A percentile compares a stretch with the other conserved stretches of the same genome.
Evolutionary conservation across 1,140 invertebrate genomes (phyloP).

Genomic region (Nephotettix cincticeps): DNA sequence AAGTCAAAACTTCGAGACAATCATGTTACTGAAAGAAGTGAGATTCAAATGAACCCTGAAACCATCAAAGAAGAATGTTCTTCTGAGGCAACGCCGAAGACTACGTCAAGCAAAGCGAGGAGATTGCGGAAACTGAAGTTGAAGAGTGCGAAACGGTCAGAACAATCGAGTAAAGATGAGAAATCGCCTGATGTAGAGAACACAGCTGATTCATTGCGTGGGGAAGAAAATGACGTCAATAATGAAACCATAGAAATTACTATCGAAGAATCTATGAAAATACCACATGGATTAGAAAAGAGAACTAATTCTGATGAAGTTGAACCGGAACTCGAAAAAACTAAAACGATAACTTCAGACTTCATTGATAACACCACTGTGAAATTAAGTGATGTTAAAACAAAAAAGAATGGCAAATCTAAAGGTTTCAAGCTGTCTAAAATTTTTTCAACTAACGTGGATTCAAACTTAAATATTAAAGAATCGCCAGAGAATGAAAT

Average conservation of each 20-base stretch:
- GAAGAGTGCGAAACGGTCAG: neutral
- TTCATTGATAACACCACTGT: too few relatives aligned
- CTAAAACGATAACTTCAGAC: too few relatives aligned
- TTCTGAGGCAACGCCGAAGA: neutral
- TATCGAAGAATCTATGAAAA: too few relatives aligned
- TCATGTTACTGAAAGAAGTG: neutral
- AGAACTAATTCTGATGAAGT: too few relatives aligned
- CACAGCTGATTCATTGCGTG: too few relatives aligned
- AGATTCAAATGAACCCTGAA: neutral
- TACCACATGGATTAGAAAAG: too few relatives aligned
- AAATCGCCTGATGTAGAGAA: too few relatives aligned
- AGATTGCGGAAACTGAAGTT: conserved; percentile 6
- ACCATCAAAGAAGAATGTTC: neutral
- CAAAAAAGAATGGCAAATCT: conserved; percentile 4
- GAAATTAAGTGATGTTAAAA: neutral
- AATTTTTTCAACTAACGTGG: neutral
- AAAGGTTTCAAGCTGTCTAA: conserved; percentile 6
- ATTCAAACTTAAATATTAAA: too few relatives aligned
- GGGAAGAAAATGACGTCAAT: too few relatives aligned
- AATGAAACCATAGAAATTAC: too few relatives aligned
- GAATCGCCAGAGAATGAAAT: neutral
- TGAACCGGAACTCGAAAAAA: too few relatives aligned
- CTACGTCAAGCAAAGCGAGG: conserved; percentile 7
- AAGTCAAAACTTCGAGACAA: neutral
- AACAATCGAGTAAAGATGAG: neutral